A percentile compares a stretch with the other conserved stretches of the same genome.
Evolutionary conservation across 1,140 invertebrate species (phyloP).

Genomic region (Aricia agestis): DNA sequence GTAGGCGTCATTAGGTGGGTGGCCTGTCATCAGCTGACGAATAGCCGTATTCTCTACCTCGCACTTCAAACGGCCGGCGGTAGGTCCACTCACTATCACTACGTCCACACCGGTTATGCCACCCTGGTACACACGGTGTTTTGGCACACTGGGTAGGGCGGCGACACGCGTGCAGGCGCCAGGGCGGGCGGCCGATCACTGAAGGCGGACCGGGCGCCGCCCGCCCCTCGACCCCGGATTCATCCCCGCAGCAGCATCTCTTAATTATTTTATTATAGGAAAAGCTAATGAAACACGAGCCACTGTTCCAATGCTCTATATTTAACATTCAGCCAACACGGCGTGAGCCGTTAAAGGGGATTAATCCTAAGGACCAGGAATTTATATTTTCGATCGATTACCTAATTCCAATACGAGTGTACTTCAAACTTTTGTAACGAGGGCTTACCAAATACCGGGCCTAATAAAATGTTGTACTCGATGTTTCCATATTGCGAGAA

Average conservation of each 20-base stretch:
- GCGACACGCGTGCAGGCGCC: slow-evolving; percentile 43
- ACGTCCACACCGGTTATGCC: slow-evolving; percentile 29
- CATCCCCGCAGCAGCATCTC: slow-evolving; percentile 58
- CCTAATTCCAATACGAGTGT: neutral
- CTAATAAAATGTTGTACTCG: neutral
- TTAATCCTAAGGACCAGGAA: neutral
- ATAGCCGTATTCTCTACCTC: neutral
- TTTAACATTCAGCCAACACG: slow-evolving; percentile 31
- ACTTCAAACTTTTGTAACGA: neutral
- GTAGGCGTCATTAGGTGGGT: neutral
- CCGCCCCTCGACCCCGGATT: slow-evolving; percentile 38
- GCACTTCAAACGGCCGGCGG: neutral
- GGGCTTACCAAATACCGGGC: neutral
- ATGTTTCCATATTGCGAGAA: neutral
- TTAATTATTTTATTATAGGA: slow-evolving; percentile 70
- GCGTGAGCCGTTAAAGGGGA: neutral
- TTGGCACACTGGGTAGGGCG: slow-evolving; percentile 27
- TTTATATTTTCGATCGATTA: neutral
- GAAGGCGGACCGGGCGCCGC: slow-evolving; percentile 45
- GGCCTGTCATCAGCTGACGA: neutral
- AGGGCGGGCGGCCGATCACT: slow-evolving; percentile 63
- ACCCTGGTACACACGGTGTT: slow-evolving; percentile 42
- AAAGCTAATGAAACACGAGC: slow-evolving; percentile 70
- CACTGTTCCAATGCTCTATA: slow-evolving; percentile 44
- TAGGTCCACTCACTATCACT: slow-evolving; percentile 6